Percentiles rank a stretch among this genome's conserved stretches.
These are phyloP conservation scores for Bostrychus sinensis DNA, from an alignment of 2,113 vertebrate genomes.

Conservation along the genomic window DNA sequence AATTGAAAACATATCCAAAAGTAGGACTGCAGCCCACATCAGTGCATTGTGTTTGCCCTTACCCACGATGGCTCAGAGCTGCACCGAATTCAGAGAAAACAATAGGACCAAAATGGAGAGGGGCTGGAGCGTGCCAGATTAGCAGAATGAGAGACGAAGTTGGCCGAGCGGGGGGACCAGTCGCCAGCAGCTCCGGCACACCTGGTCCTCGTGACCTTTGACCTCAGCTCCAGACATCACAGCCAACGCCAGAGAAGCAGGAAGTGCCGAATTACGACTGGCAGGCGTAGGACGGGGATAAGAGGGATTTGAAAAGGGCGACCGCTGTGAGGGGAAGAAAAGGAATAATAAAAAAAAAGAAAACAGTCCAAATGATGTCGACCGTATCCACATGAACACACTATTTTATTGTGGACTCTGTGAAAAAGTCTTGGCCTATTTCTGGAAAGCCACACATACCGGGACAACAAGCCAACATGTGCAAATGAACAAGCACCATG, in stretches of 20 bases:
- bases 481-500: conserved; percentile 23
- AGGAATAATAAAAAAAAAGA: conserved; percentile 23
- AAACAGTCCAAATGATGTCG: conserved; percentile 23
- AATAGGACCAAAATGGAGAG: conserved; percentile 49
- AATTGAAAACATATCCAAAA: background rate
- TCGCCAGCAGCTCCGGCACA: conserved; percentile 48
- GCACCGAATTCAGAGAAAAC: conserved; percentile 46
- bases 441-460: conserved; percentile 9
- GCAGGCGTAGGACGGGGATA: conserved; percentile 35
- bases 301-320: conserved; percentile 14
- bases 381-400: background rate
- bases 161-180: conserved; percentile 32
- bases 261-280: conserved; percentile 51
- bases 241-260: conserved; percentile 47
- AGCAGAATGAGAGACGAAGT: conserved; percentile 53
- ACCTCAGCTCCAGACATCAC: conserved; percentile 53
- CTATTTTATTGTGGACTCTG: conserved; percentile 13
- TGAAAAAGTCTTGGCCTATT: conserved; percentile 26
- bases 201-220: conserved; percentile 60
- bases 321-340: conserved; percentile 33
- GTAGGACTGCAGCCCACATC: background rate
- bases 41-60: background rate
- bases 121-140: conserved; percentile 38
- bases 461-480: conserved; percentile 21
- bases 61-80: conserved; percentile 5